Evolutionary conservation across 2,113 vertebrate species (phyloP), one percentile per base, ranked within the genome.

Genomic region (Stigmatopora argus): DNA sequence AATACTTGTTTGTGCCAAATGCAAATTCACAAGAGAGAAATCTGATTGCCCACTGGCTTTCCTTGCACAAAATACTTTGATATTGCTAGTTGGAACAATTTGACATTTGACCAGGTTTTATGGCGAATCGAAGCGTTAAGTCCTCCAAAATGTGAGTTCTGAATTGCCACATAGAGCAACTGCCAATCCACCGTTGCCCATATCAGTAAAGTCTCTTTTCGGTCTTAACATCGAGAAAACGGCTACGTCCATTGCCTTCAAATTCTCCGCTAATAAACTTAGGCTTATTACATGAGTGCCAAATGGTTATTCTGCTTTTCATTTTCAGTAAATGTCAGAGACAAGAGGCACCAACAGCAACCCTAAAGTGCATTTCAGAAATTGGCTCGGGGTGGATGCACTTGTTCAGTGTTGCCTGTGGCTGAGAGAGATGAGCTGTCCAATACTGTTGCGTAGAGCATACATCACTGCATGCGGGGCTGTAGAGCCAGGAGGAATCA

Each of bases 371-470:
- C 71, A 78, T 77, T 81, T 80, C 57, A 72, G 62, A 79, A 78
- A 85, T 78, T 83, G 83, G 74, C 71, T 77, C 47, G 44, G 55
- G 72, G 65, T 71, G 67, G 62, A 82, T 75, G 78, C 79, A 78
- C 82, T 81, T 83, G 78, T 81, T 83, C 80, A 84, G 81, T 79
- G 76, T 51, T 83, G 84, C 77, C 74, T 56, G 67, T 78, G 80
- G 77, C 78, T 69, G 65, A 75, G 74, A 87, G 79, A 82, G 79
- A 85, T 88, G 82, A 87, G 75, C 80, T 88, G 87, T 85, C 83
- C 61, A 26, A 61, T 69, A 68, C 62, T 31, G 76, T 88, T 85
- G 83, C 72, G 49, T 65, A 72, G 75, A 81, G 81, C 83, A 88
- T 88, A 84, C 81, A 88, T 90, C 84, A 88, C 74, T 8, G 47